Evolutionary conservation across 2,797 vertebrate species (phyloP), one percentile per base, ranked within the genome.

Genomic region (Coendou prehensilis): DNA sequence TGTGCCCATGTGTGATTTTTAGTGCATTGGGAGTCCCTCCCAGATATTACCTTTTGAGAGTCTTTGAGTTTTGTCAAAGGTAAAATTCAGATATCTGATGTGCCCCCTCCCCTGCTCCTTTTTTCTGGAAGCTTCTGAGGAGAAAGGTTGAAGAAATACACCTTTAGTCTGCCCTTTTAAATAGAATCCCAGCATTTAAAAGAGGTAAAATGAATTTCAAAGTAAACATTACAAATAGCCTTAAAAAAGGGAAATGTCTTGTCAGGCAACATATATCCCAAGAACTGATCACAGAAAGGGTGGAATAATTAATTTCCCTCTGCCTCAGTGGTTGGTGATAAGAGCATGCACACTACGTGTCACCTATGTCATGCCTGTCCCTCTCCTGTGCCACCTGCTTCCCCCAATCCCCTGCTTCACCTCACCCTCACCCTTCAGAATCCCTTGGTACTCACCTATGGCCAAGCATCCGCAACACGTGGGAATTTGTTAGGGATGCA

Each of bases 161-260:
- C 57, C 73, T 94, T 92, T 64, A 59, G 13, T 87, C 76, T 82
- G 17, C 20, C 23, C 52, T 95, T 93, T 92, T 86, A 82, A 92
- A 88, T 37, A 30, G 30, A 90, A 79, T 30, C 50, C 45, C 56
- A 63, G 9, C 92, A 64, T 89, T 93, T 85, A 82, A 56, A 79
- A 82, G 81, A 87, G 41, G 20, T 84, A 47, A 96, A 73, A 59
- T 37, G n/a, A 69, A 90, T 7, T 90, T 94, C 82, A 92, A 91
- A 85, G 67, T 41, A 50, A 94, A 84, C 15, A 52, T 57, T 26
- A 93, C 84, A n/a, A 80, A n/a, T 7, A 75, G 11, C 8, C 41
- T 75, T 41, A 73, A 45, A 90, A 57, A 52, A 28, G 30, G 30
- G 15, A 63, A 84, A 76, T 47, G 59, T 73, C 50, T 73, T 28